A percentile compares a stretch with the other conserved stretches of the same genome.
Evolutionary conservation across 2,888 invertebrate species (phyloP).

Genomic region (Ichneumon xanthorius): DNA sequence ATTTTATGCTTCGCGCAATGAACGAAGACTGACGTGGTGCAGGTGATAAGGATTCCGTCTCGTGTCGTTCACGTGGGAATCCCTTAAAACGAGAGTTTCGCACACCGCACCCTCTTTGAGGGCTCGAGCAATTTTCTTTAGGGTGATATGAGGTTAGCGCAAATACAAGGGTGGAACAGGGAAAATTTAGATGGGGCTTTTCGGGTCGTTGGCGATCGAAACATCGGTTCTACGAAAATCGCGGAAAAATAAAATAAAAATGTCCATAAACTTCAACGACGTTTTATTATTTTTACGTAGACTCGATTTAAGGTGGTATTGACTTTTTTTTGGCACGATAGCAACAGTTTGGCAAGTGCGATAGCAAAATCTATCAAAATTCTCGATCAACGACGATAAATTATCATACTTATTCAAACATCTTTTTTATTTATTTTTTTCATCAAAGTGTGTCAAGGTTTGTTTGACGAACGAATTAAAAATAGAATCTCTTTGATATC

Average conservation of each 20-base stretch:
- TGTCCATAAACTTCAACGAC: no score
- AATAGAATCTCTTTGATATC: constrained; percentile 53
- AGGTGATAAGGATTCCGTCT: constrained; percentile 33
- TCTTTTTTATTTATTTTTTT: constrained; percentile 6
- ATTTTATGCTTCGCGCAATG: constrained; percentile 55
- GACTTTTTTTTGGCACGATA: no score
- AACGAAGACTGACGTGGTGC: constrained; percentile 13
- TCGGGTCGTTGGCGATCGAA: background rate
- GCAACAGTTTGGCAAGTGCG: no score
- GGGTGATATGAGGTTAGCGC: background rate
- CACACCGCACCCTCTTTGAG: background rate
- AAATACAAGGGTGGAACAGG: background rate
- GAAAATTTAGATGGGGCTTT: background rate
- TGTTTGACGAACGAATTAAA: constrained; percentile 54
- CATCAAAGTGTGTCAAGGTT: constrained; percentile 51
- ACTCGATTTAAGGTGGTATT: no score
- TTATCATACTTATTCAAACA: constrained; percentile 8
- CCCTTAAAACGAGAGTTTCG: constrained; percentile 19
- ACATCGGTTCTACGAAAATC: background rate
- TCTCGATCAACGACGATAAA: no score
- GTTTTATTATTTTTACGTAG: no score
- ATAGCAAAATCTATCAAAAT: no score
- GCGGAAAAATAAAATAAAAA: background rate
- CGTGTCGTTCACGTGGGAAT: constrained; percentile 38
- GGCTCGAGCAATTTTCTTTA: background rate